phyloP scores from a whole-genome alignment of 2,797 vertebrate species.

The Anomalospiza imberbis region DNA sequence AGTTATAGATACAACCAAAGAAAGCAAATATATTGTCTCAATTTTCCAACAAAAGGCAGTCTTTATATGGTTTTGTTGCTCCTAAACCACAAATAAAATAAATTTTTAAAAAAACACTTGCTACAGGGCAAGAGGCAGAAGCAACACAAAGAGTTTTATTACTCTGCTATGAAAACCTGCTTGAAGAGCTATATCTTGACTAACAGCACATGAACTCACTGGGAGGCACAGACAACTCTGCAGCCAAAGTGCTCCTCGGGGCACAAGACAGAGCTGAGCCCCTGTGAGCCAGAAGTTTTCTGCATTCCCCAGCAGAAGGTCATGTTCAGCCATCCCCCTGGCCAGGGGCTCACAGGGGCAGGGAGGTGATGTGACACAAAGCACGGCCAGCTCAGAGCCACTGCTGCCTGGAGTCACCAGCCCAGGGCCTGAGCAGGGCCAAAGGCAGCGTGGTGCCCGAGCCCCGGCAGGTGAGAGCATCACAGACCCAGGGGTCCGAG shows the following conservation, averaged over 20 bases:
- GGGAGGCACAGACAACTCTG: not conserved
- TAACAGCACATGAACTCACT: rapidly evolving
- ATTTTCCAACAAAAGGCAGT: not conserved
- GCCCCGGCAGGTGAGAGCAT: rapidly evolving
- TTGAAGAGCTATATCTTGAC: not conserved
- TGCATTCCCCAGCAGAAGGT: not conserved
- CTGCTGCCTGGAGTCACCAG: not conserved
- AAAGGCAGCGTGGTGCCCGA: rapidly evolving
- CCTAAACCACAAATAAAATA: not conserved
- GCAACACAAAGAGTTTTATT: not conserved
- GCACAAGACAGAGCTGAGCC: not conserved
- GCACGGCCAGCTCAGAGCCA: not conserved
- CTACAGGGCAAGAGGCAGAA: not conserved
- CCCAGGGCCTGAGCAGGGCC: rapidly evolving
- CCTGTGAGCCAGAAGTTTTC: rapidly evolving
- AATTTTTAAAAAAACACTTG: not conserved
- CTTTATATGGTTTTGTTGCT: not conserved
- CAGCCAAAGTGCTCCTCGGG: not conserved
- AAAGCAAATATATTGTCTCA: not conserved
- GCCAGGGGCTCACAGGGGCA: not conserved
- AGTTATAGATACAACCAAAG: not conserved
- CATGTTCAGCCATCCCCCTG: rapidly evolving
- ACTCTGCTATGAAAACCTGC: not conserved
- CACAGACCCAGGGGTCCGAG: rapidly evolving
- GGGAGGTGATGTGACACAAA: too few relatives aligned